Conservation (phyloP, 2,113 vertebrate genomes). For the Mormyrus iriodes region DNA sequence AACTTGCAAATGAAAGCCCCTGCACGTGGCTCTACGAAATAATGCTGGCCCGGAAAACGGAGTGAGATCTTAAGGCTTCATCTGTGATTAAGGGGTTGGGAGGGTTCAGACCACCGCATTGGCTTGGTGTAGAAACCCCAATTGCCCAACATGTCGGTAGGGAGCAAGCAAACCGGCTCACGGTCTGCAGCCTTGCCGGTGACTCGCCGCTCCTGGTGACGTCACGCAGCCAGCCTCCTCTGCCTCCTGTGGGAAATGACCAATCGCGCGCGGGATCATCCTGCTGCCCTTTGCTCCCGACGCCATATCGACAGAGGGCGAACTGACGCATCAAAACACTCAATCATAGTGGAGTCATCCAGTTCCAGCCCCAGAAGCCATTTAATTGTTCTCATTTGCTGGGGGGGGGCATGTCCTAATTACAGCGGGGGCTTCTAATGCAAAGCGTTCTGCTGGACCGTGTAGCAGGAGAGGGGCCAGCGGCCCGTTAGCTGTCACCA, state of each 20-base stretch:
- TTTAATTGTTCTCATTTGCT: background rate
- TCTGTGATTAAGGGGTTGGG: background rate
- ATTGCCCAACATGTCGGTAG: background rate
- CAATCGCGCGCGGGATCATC: background rate
- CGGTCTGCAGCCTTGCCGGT: background rate
- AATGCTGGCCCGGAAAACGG: background rate
- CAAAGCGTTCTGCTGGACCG: background rate
- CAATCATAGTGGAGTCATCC: background rate
- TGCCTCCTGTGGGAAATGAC: conserved; percentile 16
- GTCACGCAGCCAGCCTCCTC: background rate
- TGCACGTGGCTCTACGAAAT: background rate
- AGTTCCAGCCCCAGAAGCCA: background rate
- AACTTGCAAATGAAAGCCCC: background rate
- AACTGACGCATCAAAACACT: background rate
- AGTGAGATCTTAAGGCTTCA: background rate
- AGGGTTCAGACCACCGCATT: background rate
- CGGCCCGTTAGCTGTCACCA: background rate
- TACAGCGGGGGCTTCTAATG: background rate
- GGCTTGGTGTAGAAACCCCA: background rate
- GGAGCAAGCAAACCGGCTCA: background rate
- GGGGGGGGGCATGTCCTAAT: background rate
- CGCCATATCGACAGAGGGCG: background rate
- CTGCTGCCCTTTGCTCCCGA: background rate
- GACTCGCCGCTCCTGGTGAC: background rate
- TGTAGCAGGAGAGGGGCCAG: background rate